Evolutionary conservation across 2,797 vertebrate species (phyloP).

Genomic region (Helarctos malayanus): DNA sequence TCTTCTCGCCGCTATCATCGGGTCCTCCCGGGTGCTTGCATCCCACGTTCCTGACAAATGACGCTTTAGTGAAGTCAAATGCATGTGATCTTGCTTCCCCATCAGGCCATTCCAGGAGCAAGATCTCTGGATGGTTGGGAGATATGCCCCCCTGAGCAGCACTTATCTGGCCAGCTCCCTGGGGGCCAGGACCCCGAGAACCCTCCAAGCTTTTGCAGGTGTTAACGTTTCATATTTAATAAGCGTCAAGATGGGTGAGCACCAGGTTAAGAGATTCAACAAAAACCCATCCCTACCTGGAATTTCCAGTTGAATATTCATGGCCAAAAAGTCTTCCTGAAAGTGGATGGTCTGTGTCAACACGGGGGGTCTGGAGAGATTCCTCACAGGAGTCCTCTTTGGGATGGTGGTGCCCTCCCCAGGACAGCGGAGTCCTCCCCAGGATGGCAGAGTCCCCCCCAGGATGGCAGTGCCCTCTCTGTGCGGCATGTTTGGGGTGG

Average conservation of each 20-base stretch:
- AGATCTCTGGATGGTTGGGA: not conserved
- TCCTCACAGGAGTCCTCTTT: too few relatives aligned
- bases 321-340: not conserved
- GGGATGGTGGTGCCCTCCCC: not conserved
- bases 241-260: slow-evolving; percentile 7
- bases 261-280: slow-evolving; percentile 79
- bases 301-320: slow-evolving; percentile 75
- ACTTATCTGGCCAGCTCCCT: rapidly evolving
- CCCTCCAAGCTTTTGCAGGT: slow-evolving; percentile 23
- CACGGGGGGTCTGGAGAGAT: rapidly evolving
- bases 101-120: rapidly evolving
- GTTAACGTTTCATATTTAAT: not conserved
- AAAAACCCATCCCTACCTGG: slow-evolving; percentile 68
- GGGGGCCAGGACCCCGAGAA: rapidly evolving
- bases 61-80: rapidly evolving
- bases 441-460: not conserved
- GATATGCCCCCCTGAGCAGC: rapidly evolving
- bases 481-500: not conserved
- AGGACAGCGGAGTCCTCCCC: rapidly evolving
- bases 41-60: rapidly evolving
- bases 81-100: rapidly evolving
- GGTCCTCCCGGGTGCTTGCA: not conserved
- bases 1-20: not conserved
- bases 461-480: not conserved
- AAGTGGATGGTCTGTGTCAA: not conserved